Conservation (phyloP, 37 sponge, comb jelly and placozoan genomes). For the Axinella damicornis region DNA sequence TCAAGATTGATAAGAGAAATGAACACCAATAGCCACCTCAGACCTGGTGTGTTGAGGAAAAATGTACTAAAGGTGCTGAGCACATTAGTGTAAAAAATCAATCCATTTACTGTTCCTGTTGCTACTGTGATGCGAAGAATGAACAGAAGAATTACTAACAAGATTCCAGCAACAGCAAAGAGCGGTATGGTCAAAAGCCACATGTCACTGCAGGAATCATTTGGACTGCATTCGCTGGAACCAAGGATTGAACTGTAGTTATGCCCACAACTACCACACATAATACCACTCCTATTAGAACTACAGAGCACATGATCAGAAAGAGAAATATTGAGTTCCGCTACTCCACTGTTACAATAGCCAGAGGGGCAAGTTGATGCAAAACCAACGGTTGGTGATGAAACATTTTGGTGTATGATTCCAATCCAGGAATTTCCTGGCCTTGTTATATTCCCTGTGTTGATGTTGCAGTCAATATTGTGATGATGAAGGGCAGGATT, state of each 20-base stretch:
- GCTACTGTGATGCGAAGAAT: conserved; percentile 33
- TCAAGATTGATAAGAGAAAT: conserved; percentile 53
- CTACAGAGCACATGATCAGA: conserved; percentile 16
- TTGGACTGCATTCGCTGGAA: background rate
- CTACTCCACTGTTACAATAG: background rate
- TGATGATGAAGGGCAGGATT: background rate
- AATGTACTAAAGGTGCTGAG: background rate
- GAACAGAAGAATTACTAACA: conserved; percentile 48
- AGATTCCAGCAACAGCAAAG: conserved; percentile 27
- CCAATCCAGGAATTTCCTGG: conserved; percentile 12
- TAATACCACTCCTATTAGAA: conserved; percentile 25
- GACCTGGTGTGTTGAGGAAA: background rate
- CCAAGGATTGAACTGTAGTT: conserved; percentile 37
- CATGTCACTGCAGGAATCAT: conserved; percentile 11
- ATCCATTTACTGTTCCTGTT: conserved; percentile 50
- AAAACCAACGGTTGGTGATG: background rate
- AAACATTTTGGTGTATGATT: background rate
- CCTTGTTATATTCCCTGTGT: background rate
- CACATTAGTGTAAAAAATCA: conserved; percentile 57
- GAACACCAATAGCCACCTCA: background rate
- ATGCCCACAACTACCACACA: conserved; percentile 46
- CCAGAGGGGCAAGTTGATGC: conserved; percentile 1
- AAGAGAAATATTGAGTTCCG: background rate
- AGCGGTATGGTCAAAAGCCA: conserved; percentile 7
- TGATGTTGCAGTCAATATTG: background rate